Evolutionary conservation across 2,797 vertebrate genomes (phyloP), one percentile per base, ranked within the genome.

Genomic region (Ctenosaura bakeri): DNA sequence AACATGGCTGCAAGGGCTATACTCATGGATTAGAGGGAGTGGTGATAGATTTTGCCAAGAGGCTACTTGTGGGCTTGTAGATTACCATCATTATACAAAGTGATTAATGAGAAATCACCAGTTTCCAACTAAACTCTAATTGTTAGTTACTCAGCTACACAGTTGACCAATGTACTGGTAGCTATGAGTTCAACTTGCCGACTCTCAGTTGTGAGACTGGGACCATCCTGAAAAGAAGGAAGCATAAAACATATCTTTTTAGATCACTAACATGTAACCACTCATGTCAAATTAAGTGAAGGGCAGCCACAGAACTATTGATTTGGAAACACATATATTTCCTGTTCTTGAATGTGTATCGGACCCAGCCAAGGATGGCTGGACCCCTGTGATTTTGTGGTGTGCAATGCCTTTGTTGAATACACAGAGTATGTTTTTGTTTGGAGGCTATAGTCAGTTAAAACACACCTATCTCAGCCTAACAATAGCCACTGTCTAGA

Each of bases 371-470:
- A 5, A 42, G 35, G 35, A 73, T 73, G 26, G 59, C 16, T 66
- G 76, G 38, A 50, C 3, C 7, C 0, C 9, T 50, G 86, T 46
- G 59, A 32, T 42, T 29, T 50, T 64, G 29, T 24, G 35, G 69
- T 59, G 10, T 32, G 62, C 16, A 83, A 10, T 14, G 29, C 35
- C 38, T 9, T 50, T 42, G 10, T 71, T 54, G 5, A 12, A 35
- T 8, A 7, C 29, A 20, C 20, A 8, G 7, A 22, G 52, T 32
- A 74, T 82, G 24, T 9, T 74, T 76, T 50, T 74, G 56, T 83
- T 62, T 64, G 83, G 80, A 83, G 35, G 38, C 76, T 62, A 32
- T 62, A 62, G n/a, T 59, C 66, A n/a, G 66, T 88, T 87, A 66
- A 71, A 3, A 16, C 12, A 50, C 20, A 50, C 18, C 1, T 4